phyloP scores from a whole-genome alignment of 2,888 invertebrate genomes.

The Pseudeuparius sepicola region DNA sequence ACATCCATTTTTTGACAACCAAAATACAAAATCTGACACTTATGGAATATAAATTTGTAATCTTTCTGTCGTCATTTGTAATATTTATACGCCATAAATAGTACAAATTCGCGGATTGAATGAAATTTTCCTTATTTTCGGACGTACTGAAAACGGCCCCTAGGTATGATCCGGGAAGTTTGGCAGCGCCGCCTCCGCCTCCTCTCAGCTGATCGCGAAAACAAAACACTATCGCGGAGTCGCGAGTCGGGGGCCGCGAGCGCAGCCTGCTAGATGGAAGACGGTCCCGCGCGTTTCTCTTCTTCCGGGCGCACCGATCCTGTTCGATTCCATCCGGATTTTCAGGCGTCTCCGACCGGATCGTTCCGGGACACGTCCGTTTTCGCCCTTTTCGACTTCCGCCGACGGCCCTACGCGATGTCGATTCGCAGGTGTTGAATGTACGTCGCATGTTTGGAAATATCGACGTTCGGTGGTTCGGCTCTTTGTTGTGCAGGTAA shows the following conservation, averaged over 20 bases:
- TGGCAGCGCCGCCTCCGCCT: too few relatives aligned
- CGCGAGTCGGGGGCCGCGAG: slow-evolving; percentile 17
- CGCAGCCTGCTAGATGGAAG: slow-evolving; percentile 11
- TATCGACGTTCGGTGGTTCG: slow-evolving; percentile 15
- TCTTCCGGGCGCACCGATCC: background rate
- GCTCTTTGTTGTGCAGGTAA: slow-evolving; percentile 31
- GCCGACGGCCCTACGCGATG: too few relatives aligned
- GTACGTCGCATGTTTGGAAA: too few relatives aligned
- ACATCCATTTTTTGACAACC: too few relatives aligned
- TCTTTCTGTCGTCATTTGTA: background rate
- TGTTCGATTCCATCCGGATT: slow-evolving; percentile 9
- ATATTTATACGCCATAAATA: slow-evolving; percentile 8
- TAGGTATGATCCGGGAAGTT: too few relatives aligned
- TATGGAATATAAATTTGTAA: background rate
- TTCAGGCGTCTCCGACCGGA: slow-evolving; percentile 3
- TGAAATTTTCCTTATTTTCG: too few relatives aligned
- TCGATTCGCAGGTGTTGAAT: too few relatives aligned
- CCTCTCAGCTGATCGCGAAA: slow-evolving; percentile 34
- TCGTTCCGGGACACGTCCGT: too few relatives aligned
- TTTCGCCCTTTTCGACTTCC: too few relatives aligned
- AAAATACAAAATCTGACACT: too few relatives aligned
- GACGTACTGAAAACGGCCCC: too few relatives aligned
- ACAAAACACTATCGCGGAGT: slow-evolving; percentile 27
- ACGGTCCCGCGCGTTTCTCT: slow-evolving; percentile 12
- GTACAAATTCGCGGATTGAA: slow-evolving; percentile 6